Percentiles rank a stretch among this genome's conserved stretches.
These are phyloP conservation scores for Holothuria leucospilota DNA, from an alignment of 53 echinoderm and acorn worm species.

Conservation along the genomic window DNA sequence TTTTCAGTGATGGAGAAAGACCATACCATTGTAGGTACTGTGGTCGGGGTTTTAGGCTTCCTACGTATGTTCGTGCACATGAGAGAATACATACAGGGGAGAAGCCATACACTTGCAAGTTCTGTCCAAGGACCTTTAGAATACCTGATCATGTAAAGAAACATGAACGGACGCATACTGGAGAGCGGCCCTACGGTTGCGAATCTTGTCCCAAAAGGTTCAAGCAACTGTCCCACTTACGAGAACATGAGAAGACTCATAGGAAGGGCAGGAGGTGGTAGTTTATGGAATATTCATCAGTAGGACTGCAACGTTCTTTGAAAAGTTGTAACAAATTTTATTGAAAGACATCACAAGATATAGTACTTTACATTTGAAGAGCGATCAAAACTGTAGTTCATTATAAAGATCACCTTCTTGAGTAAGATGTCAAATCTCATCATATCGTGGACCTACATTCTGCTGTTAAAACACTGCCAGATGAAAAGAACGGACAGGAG, in stretches of 20 bases:
- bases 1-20: neutral
- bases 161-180: conserved; percentile 6
- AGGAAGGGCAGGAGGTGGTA: neutral
- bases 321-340: too few relatives aligned
- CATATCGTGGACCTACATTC: too few relatives aligned
- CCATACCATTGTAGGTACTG: conserved; percentile 19
- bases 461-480: too few relatives aligned
- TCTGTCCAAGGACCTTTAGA: conserved; percentile 19
- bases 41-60: neutral
- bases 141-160: neutral
- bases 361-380: too few relatives aligned
- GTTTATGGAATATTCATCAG: too few relatives aligned
- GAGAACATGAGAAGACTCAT: conserved; percentile 8
- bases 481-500: too few relatives aligned
- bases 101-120: conserved; percentile 7
- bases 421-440: too few relatives aligned
- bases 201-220: conserved; percentile 23
- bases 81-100: conserved; percentile 28
- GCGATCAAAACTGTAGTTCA: too few relatives aligned
- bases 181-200: conserved; percentile 5
- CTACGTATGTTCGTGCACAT: neutral
- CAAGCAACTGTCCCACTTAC: conserved; percentile 2
- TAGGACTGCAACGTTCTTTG: too few relatives aligned
- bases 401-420: too few relatives aligned
- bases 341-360: too few relatives aligned